A percentile compares a stretch with the other conserved stretches of the same genome.
Evolutionary conservation across 2,797 vertebrate species (phyloP).

Genomic region (Xerus rutilus): DNA sequence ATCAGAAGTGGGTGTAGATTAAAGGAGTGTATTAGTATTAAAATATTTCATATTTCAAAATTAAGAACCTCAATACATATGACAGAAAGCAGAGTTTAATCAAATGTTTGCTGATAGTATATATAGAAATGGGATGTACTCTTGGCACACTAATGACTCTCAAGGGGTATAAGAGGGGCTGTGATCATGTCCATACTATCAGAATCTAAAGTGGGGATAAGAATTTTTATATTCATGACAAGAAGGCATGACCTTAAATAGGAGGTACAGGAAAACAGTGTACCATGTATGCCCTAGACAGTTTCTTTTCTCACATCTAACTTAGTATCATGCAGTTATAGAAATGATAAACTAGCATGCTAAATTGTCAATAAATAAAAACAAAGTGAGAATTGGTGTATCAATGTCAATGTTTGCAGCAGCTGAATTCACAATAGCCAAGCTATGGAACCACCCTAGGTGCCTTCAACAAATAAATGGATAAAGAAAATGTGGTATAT

Average conservation of each 20-base stretch:
- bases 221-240: not conserved
- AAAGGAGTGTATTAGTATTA: slow-evolving; percentile 18
- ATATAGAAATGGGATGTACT: not conserved
- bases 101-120: not conserved
- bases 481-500: too few species aligned
- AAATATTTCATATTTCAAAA: slow-evolving; percentile 52
- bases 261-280: not conserved
- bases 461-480: too few species aligned
- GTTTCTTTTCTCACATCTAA: not conserved
- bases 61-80: slow-evolving; percentile 48
- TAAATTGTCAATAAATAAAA: not conserved
- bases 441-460: too few species aligned
- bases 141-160: not conserved
- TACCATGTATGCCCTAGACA: not conserved
- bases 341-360: not conserved
- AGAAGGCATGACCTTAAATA: not conserved
- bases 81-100: slow-evolving; percentile 46
- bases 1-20: not conserved
- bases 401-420: too few species aligned
- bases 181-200: accelerated
- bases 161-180: not conserved
- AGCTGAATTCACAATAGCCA: too few species aligned
- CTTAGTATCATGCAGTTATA: not conserved
- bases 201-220: not conserved
- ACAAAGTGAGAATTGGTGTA: not conserved